phyloP scores from a whole-genome alignment of 2,888 invertebrate species.

The Petrolisthes cinctipes region DNA sequence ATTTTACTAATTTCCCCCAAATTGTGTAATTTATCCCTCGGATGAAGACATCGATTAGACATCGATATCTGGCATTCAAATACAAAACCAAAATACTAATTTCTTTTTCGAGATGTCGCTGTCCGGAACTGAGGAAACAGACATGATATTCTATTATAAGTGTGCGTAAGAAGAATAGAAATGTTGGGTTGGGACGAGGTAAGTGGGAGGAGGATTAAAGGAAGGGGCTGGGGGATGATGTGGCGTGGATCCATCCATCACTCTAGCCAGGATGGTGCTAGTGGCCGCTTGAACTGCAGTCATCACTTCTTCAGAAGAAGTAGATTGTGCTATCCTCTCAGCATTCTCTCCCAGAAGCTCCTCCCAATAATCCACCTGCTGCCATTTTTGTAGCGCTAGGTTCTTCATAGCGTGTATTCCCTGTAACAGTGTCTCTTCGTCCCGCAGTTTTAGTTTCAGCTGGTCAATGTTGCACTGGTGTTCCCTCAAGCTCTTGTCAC shows the following conservation, averaged over 20 bases:
- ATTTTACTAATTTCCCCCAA: too few species aligned
- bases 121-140: too few species aligned
- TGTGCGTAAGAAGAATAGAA: slow-evolving; percentile 1
- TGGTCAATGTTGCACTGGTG: slow-evolving; percentile 27
- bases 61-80: too few species aligned
- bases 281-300: slow-evolving; percentile 9
- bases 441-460: slow-evolving; percentile 1
- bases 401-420: slow-evolving; percentile 32
- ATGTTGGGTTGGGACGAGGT: neutral
- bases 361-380: slow-evolving; percentile 47
- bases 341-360: slow-evolving; percentile 28
- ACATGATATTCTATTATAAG: neutral
- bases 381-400: slow-evolving; percentile 41
- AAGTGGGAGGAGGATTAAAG: neutral
- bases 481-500: slow-evolving; percentile 32
- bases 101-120: too few species aligned
- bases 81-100: too few species aligned
- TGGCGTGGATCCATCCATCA: slow-evolving; percentile 5
- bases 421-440: slow-evolving; percentile 18
- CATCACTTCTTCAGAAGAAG: slow-evolving; percentile 24
- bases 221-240: neutral
- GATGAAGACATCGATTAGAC: too few species aligned
- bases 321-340: slow-evolving; percentile 19
- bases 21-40: too few species aligned
- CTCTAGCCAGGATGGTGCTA: neutral